Evolutionary conservation across 2,888 invertebrate species (phyloP).

Genomic region (Xestia ashworthii): DNA sequence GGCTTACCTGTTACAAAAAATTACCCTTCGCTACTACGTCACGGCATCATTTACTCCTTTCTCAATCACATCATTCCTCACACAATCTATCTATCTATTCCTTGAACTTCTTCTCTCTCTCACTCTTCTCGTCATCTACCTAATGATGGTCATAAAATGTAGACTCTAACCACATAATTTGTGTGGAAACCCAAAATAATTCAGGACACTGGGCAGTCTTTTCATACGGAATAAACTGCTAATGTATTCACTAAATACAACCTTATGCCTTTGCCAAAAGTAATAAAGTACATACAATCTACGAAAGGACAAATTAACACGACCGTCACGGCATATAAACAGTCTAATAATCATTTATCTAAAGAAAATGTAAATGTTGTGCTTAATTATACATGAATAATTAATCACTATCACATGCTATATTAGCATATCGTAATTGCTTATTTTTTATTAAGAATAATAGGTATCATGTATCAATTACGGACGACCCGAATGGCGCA

Average conservation of each 20-base stretch:
- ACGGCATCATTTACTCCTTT: too few species aligned
- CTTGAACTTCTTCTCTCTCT: too few species aligned
- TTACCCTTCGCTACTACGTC: too few species aligned
- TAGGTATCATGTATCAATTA: background rate
- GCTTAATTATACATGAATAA: background rate
- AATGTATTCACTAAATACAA: constrained; percentile 1
- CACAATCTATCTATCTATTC: too few species aligned
- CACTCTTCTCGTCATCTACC: too few species aligned
- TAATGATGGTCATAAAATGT: background rate
- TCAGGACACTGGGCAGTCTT: background rate
- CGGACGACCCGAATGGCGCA: too few species aligned
- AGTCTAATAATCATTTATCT: constrained; percentile 17
- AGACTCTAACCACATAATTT: background rate
- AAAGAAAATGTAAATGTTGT: constrained; percentile 24
- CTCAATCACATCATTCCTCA: too few species aligned
- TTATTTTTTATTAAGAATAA: background rate
- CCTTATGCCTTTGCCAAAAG: background rate
- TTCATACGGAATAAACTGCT: background rate
- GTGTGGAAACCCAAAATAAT: background rate
- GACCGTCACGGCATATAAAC: constrained; percentile 16
- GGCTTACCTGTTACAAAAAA: too few species aligned
- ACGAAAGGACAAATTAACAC: constrained; percentile 21
- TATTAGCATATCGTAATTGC: constrained; percentile 4
- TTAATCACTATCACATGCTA: constrained; percentile 7
- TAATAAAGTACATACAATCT: constrained; percentile 18